Percentiles rank a stretch among this genome's conserved stretches.
Evolutionary conservation across 1,140 invertebrate genomes (phyloP).

Genomic region (Drosophila kanapiae): DNA sequence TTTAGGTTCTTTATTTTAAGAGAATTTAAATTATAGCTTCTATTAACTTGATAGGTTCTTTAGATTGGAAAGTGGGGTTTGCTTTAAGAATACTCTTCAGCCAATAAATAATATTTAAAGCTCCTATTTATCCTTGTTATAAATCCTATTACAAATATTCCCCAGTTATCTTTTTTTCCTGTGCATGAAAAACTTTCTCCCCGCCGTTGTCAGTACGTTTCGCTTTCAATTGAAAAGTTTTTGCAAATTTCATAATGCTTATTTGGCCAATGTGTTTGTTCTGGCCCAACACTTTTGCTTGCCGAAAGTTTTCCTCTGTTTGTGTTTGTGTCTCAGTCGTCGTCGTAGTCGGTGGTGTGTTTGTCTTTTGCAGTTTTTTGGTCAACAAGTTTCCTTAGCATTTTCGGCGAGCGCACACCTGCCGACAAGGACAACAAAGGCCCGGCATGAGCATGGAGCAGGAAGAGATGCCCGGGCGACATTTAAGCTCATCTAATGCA

Average conservation of each 20-base stretch:
- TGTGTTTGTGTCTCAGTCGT: constrained; percentile 40
- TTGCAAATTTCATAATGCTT: constrained; percentile 80
- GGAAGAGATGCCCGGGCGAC: constrained; percentile 50
- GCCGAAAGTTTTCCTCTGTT: constrained; percentile 52
- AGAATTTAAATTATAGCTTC: neutral
- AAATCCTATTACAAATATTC: neutral
- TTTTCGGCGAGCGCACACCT: constrained; percentile 70
- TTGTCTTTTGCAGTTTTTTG: constrained; percentile 80
- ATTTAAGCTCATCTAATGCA: constrained; percentile 81
- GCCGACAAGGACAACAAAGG: constrained; percentile 55
- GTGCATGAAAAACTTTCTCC: constrained; percentile 37
- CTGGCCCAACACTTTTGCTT: constrained; percentile 68
- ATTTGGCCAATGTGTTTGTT: constrained; percentile 68
- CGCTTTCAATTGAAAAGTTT: constrained; percentile 69
- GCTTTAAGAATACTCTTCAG: neutral
- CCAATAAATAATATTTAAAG: neutral
- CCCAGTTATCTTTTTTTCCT: neutral
- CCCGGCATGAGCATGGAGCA: neutral
- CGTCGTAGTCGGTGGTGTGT: constrained; percentile 29
- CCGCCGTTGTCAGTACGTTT: constrained; percentile 32
- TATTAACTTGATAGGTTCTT: neutral
- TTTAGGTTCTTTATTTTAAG: neutral
- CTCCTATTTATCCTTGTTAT: neutral
- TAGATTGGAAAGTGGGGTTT: neutral
- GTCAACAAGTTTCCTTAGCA: constrained; percentile 67